Conservation (phyloP, 2,113 vertebrate species). For the Ictidomys tridecemlineatus region DNA sequence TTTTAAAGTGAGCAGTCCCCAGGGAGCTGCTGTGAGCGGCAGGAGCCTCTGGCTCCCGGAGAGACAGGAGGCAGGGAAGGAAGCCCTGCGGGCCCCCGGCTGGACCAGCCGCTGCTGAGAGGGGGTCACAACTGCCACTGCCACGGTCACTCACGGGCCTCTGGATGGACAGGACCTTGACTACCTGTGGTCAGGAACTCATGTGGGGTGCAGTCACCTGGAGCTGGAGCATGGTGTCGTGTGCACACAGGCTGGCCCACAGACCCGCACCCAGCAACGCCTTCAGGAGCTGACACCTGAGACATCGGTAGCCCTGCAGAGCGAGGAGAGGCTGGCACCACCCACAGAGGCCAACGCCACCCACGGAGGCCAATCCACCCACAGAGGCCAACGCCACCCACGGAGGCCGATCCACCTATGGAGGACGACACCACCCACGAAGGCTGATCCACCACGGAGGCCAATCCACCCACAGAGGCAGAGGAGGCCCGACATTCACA, state of each 20-base stretch:
- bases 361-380: no score
- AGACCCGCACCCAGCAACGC: not conserved
- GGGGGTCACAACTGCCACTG: not conserved
- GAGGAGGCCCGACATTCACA: not conserved
- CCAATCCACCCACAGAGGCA: not conserved
- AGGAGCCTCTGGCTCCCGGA: accelerated
- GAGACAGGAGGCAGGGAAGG: no score
- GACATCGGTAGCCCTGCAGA: not conserved
- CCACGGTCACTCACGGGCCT: not conserved
- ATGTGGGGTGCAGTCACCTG: accelerated
- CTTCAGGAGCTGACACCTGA: not conserved
- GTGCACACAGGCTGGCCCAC: not conserved
- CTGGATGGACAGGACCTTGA: not conserved
- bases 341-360: accelerated
- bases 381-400: no score
- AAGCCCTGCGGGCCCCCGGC: not conserved
- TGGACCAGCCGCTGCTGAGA: accelerated
- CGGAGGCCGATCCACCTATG: no score
- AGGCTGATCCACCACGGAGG: accelerated
- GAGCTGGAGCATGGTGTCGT: not conserved
- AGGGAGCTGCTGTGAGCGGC: not conserved
- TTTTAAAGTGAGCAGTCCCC: conserved; percentile 60
- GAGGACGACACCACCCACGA: accelerated
- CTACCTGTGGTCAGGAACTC: not conserved
- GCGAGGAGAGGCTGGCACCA: not conserved